Base-by-base conservation (phyloP, 2,888 invertebrate species). In the Pinctada fucata region DNA sequence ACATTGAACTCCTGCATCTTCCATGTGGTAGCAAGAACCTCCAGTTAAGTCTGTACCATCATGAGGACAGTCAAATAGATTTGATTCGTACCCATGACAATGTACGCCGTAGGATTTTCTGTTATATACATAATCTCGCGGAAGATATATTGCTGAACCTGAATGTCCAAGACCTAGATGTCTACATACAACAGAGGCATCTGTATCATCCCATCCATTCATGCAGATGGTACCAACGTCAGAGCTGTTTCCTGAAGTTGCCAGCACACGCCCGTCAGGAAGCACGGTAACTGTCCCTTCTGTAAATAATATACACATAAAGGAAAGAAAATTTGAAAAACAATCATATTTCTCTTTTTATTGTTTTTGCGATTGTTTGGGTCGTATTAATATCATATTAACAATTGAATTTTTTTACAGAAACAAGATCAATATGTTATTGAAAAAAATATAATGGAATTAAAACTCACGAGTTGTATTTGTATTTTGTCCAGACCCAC, bases 21-120 rank as follows among this genome's bases (percentile, higher is more conserved):
- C 77, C 72, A 72, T 31, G 3, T 10, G 16, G 16, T 51, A 3
- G 49, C 77, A 77, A 6, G 58, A 6, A 4, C 13, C 66, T 66
- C 72, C 72, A 50, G 58, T 67, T 10, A 66, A 58, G 58, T 77
- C 77, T 10, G 16, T 13, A 49, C 64, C 49, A 45, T 77, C 72
- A 6, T 16, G 51, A 10, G 50, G 45, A 45, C 77, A 77, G 31
- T 77, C 51, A 1, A 16, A 52, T 45, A 71, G 45, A 45, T 77
- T n/a, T 3, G 72, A 71, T 68, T 77, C 77, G 45, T 77, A 58
- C 3, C 77, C 77, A 8, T 50, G 45, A 58, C 77, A 77, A 47
- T 52, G 71, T 3, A 77, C 72, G 31, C 67, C 67, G 48, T 67
- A 77, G 4, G 52, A 64, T 45, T 47, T 31, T 3, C 72, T 47